Conservation (phyloP, 2,797 vertebrate species). For the Megalops cyprinoides region DNA sequence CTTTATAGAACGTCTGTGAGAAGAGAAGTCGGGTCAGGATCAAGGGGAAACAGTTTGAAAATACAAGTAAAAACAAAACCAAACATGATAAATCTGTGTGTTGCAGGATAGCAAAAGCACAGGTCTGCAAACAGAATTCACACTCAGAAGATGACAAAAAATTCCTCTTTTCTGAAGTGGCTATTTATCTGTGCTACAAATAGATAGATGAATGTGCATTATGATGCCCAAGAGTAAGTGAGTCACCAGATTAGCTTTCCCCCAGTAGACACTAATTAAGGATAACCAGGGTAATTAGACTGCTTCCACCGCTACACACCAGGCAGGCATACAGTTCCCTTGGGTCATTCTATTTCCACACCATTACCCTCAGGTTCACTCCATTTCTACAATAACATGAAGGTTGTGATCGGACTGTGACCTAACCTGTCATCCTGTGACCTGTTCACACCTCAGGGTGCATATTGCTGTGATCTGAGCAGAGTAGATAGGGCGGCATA, state of each 20-base stretch:
- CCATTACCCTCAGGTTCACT: neutral
- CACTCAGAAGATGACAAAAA: too few relatives aligned
- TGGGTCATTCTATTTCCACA: neutral
- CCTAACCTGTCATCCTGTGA: neutral
- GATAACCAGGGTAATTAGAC: constrained; percentile 44
- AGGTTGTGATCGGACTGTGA: too few relatives aligned
- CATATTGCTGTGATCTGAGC: neutral
- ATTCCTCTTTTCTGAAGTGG: too few relatives aligned
- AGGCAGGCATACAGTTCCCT: neutral
- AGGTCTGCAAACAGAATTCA: too few relatives aligned
- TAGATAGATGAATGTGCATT: constrained; percentile 29
- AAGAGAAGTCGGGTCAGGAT: too few relatives aligned
- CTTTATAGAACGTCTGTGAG: too few relatives aligned
- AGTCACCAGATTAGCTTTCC: constrained; percentile 37
- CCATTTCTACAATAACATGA: too few relatives aligned
- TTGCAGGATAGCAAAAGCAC: too few relatives aligned
- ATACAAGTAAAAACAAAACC: too few relatives aligned
- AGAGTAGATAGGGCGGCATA: neutral
- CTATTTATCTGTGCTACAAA: constrained; percentile 45
- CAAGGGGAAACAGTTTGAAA: too few relatives aligned
- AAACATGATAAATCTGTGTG: too few relatives aligned
- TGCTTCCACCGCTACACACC: neutral
- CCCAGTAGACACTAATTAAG: constrained; percentile 29
- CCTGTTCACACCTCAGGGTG: neutral
- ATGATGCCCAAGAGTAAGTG: constrained; percentile 38